These are phyloP conservation scores for Drosophila kurseongensis DNA, from an alignment of 1,140 invertebrate genomes.

Conservation along the genomic window DNA sequence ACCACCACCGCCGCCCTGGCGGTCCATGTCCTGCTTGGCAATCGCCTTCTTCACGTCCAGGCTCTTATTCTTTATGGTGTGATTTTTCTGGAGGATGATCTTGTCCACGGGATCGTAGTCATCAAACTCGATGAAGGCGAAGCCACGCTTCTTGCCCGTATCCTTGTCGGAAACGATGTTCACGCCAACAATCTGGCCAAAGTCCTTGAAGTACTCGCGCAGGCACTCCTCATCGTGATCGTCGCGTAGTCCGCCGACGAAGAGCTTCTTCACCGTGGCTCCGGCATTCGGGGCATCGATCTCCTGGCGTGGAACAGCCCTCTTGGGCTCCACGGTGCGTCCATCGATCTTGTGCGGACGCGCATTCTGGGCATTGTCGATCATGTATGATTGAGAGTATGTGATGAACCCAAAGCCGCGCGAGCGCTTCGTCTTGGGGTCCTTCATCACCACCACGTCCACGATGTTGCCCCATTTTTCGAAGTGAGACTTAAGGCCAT, in stretches of 20 bases:
- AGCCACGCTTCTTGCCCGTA: conserved; percentile 96
- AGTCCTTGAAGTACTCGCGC: conserved; percentile 93
- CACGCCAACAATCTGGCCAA: conserved; percentile 93
- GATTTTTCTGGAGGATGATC: conserved; percentile 92
- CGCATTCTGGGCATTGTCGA: conserved; percentile 96
- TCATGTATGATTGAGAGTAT: conserved; percentile 95
- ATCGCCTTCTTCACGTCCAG: conserved; percentile 93
- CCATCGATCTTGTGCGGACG: conserved; percentile 90
- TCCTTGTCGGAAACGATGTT: conserved; percentile 96
- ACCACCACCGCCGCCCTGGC: conserved; percentile 80
- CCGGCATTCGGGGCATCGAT: conserved; percentile 96
- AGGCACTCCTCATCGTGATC: conserved; percentile 95
- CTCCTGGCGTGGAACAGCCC: conserved; percentile 97
- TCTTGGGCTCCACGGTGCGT: conserved; percentile 97
- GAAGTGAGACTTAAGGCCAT: conserved; percentile 97
- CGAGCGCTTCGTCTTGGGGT: conserved; percentile 96
- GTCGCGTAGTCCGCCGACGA: conserved; percentile 96
- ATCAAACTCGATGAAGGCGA: conserved; percentile 98
- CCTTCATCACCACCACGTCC: conserved; percentile 99
- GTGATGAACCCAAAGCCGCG: conserved; percentile 99
- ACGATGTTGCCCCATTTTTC: conserved; percentile 99
- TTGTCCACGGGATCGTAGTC: conserved; percentile 99
- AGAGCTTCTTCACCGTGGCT: conserved; percentile 97
- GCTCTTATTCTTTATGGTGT: conserved; percentile 90
- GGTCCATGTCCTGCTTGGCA: conserved; percentile 89